These are phyloP conservation scores for Chloroclysta siterata DNA, from an alignment of 2,888 invertebrate genomes.

Conservation along the genomic window DNA sequence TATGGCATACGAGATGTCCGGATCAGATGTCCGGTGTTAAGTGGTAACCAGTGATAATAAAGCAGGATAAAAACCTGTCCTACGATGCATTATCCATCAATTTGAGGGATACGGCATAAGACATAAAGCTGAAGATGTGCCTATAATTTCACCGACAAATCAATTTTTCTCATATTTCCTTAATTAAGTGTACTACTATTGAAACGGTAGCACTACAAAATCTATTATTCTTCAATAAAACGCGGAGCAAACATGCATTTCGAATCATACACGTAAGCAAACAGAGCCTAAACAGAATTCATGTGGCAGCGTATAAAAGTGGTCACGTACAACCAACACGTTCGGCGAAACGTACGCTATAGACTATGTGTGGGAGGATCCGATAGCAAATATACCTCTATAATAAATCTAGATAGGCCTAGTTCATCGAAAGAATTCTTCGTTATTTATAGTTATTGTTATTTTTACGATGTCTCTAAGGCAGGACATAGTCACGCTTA, in stretches of 20 bases:
- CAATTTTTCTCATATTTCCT: too few relatives aligned
- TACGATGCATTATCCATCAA: too few relatives aligned
- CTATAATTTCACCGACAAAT: too few relatives aligned
- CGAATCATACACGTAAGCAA: conserved; percentile 24
- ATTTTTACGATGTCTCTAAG: background rate
- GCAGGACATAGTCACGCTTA: too few relatives aligned
- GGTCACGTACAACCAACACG: conserved; percentile 25
- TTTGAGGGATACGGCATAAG: too few relatives aligned
- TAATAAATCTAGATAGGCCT: background rate
- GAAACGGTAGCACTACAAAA: background rate
- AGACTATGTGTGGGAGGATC: background rate
- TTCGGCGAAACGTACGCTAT: conserved; percentile 1
- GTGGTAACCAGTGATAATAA: too few relatives aligned
- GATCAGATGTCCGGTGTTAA: too few relatives aligned
- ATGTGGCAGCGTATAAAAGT: conserved; percentile 14
- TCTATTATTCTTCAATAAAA: conserved; percentile 9
- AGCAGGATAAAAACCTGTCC: too few relatives aligned
- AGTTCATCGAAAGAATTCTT: background rate
- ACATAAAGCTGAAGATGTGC: too few relatives aligned
- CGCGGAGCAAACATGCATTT: conserved; percentile 15
- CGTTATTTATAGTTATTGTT: background rate
- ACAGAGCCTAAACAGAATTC: conserved; percentile 19
- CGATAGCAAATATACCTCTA: background rate
- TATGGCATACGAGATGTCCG: too few relatives aligned
- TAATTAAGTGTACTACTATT: too few relatives aligned